Base-by-base conservation (phyloP, 2,888 invertebrate genomes). In the Rapana venosa region DNA sequence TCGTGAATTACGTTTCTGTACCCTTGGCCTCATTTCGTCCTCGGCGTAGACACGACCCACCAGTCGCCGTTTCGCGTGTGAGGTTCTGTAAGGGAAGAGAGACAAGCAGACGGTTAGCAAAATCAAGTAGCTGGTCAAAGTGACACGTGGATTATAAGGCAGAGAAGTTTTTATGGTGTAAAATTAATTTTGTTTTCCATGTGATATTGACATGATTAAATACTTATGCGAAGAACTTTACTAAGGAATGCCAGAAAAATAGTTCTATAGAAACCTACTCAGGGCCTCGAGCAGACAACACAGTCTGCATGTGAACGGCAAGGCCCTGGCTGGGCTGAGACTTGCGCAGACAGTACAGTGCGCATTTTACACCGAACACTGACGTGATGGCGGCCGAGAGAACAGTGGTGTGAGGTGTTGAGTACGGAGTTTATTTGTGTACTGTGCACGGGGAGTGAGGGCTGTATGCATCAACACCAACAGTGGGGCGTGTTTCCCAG, bases 311-410 rank as follows among this genome's bases (percentile, higher is more conserved):
- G 89, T 89, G 89, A 89, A 89, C 89, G 70, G 81, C 85, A 66
- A 47, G 74, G 84, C 89, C 74, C 77, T 79, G 77, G 83, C 85
- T 84, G 70, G 89, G 88, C 88, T 79, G 88, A 85, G 74, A 89
- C 89, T 85, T 89, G 89, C 89, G 89, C 89, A 89, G 89, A 89
- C 89, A 89, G 89, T 89, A 84, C 89, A 89, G 89, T 89, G 89
- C 89, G 89, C 89, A 89, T 84, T 89, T 89, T 84, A 85, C 89
- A 89, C 89, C 66, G 66, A 89, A 89, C 89, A 89, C 88, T 61
- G 58, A 88, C 83, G 89, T 85, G 85, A 85, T 89, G 89, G 85
- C 85, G 89, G 89, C 89, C 89, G 89, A 89, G 85, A 58, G 85
- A 89, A 89, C 89, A 58, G 56, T 61, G n/a, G 89, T 66, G 89